Evolutionary conservation across 2,113 vertebrate species (phyloP), one percentile per base, ranked within the genome.

Genomic region (Monopterus albus): DNA sequence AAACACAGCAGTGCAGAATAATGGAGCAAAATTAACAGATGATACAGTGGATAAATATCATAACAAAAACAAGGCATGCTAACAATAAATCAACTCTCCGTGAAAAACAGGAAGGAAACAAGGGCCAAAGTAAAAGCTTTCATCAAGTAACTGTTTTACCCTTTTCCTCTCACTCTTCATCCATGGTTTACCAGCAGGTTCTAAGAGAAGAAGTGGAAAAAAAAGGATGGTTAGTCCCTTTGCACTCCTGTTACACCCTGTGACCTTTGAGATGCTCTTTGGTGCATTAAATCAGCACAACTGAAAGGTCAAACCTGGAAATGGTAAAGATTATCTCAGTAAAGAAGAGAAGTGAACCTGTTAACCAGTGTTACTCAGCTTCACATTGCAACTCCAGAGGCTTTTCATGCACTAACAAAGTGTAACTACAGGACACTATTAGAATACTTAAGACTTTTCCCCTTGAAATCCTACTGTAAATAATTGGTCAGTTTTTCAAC

Each of bases 101-200:
- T 15, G 29, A 46, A 59, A 66, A 75, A 62, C 43, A 77, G 26
- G 23, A 57, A 43, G 3, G 36, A 7, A 1, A 33, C 53, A 49
- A 28, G 31, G 28, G 82, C 76, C 31, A 36, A 56, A 56, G 29
- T 58, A 51, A 73, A 58, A 72, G 61, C 46, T 50, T 59, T 60
- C 0, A 3, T 76, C 43, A 33, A 29, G 42, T 50, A 61, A 58
- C 28, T 2, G 40, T 51, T 70, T 73, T 38, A 70, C 25, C 49
- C 75, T 72, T 58, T 51, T 55, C 50, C 51, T 46, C 33, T 4
- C 64, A 12, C 50, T 87, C 84, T 81, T 92, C 89, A 92, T 82
- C 92, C 87, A 0, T 82, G 92, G 81, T 91, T 93, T 71, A 92
- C 88, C 82, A 91, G 61, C 85, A 92, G 73, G 59, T 88, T 92